A percentile compares a stretch with the other conserved stretches of the same genome.
Conservation (phyloP, 1,140 invertebrate genomes). For the Nymphalis io region DNA sequence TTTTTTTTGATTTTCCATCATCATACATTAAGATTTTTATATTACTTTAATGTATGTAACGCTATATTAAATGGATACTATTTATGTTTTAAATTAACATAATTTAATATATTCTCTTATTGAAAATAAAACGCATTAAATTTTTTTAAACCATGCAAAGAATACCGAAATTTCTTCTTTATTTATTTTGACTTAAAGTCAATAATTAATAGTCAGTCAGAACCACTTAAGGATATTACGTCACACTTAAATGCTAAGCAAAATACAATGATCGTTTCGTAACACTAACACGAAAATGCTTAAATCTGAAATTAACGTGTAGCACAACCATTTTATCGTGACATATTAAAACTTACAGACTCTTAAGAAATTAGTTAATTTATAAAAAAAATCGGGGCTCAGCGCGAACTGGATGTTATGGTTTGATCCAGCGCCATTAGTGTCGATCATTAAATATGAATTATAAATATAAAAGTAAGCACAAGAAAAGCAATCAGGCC, state of each 20-base stretch:
- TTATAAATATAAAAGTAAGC: conserved; percentile 77
- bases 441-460: conserved; percentile 77
- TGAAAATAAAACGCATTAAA: too few species aligned
- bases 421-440: conserved; percentile 70
- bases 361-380: conserved; percentile 19
- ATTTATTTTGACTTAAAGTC: not conserved
- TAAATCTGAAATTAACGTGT: conserved; percentile 79
- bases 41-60: not conserved
- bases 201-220: conserved; percentile 4
- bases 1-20: conserved; percentile 7
- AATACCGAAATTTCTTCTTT: too few species aligned
- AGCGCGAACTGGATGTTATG: conserved; percentile 46
- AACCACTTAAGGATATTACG: conserved; percentile 41
- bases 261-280: conserved; percentile 65
- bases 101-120: too few species aligned
- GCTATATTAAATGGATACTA: not conserved
- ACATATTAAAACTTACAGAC: conserved; percentile 35
- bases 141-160: too few species aligned
- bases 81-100: too few species aligned
- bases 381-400: conserved; percentile 43
- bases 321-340: conserved; percentile 48
- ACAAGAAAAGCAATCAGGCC: conserved; percentile 72
- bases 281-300: conserved; percentile 70
- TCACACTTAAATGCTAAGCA: conserved; percentile 61
- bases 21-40: conserved; percentile 1